Percentiles rank a stretch among this genome's conserved stretches.
Conservation (phyloP, 2,888 invertebrate species). For the Idaea straminata region DNA sequence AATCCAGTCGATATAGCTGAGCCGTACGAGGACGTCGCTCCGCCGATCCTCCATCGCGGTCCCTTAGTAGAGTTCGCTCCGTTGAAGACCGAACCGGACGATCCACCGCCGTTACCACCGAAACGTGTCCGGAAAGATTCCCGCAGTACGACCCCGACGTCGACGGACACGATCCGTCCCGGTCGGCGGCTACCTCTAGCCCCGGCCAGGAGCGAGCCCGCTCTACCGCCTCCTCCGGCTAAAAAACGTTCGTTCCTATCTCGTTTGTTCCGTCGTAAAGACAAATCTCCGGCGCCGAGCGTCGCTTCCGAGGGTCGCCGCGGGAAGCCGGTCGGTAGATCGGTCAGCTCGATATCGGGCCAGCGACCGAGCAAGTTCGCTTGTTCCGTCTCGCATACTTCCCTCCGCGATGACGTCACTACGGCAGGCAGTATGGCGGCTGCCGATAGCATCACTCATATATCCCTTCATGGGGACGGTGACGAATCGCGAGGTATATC, state of each 20-base stretch:
- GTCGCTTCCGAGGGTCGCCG: conserved; percentile 54
- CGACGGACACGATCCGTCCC: conserved; percentile 48
- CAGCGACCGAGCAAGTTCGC: conserved; percentile 75
- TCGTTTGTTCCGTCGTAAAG: conserved; percentile 66
- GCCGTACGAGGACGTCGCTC: conserved; percentile 80
- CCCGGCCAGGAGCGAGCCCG: conserved; percentile 65
- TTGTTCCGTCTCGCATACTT: conserved; percentile 64
- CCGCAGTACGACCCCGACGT: conserved; percentile 73
- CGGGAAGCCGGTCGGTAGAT: conserved; percentile 75
- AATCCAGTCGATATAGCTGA: conserved; percentile 85
- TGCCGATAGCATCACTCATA: conserved; percentile 83
- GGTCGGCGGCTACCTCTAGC: conserved; percentile 42
- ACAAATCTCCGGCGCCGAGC: conserved; percentile 71
- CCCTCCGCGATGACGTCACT: conserved; percentile 66
- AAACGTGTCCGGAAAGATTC: conserved; percentile 86
- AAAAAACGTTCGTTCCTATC: conserved; percentile 75
- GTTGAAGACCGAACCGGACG: conserved; percentile 78
- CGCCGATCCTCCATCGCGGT: conserved; percentile 68
- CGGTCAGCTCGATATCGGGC: conserved; percentile 82
- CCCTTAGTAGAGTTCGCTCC: conserved; percentile 77
- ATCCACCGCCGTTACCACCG: conserved; percentile 89
- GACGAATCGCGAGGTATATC: conserved; percentile 33
- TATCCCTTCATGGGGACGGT: conserved; percentile 82
- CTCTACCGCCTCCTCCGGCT: conserved; percentile 67
- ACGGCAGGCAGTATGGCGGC: conserved; percentile 60